phyloP scores from a whole-genome alignment of 2,888 invertebrate species.

The Drosophila maculinotata region DNA sequence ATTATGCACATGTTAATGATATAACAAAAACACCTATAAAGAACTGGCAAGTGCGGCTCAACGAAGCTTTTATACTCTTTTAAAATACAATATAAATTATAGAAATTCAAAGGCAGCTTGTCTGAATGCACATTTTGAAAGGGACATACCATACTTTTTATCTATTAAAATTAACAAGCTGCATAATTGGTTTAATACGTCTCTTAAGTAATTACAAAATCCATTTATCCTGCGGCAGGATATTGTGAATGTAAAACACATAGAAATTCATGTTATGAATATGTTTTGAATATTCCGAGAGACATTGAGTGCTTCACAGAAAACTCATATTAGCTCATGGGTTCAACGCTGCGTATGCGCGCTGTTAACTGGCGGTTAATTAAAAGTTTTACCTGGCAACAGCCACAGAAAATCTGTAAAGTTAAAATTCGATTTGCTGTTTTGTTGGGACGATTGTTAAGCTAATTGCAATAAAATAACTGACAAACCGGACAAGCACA shows the following conservation, averaged over 20 bases:
- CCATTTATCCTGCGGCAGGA: not conserved
- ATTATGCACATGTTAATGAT: conserved; percentile 66
- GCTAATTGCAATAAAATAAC: conserved; percentile 63
- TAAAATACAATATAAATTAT: not conserved
- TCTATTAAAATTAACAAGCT: not conserved
- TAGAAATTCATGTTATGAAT: conserved; percentile 30
- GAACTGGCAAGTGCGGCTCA: not conserved
- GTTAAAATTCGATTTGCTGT: conserved; percentile 20
- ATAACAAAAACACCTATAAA: conserved; percentile 29
- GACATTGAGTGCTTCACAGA: conserved; percentile 17
- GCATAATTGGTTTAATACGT: not conserved
- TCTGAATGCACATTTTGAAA: no score
- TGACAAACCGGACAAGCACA: conserved; percentile 18
- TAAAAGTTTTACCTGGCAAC: conserved; percentile 59
- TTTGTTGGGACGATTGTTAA: conserved; percentile 44
- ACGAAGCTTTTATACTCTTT: conserved; percentile 12
- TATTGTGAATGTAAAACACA: conserved; percentile 4
- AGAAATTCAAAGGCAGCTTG: not conserved
- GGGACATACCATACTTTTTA: no score
- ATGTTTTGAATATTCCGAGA: conserved; percentile 28
- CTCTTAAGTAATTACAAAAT: not conserved
- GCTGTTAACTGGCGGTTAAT: conserved; percentile 62
- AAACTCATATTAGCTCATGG: conserved; percentile 24
- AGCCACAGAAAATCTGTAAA: conserved; percentile 11
- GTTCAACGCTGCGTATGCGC: conserved; percentile 50